Conservation (phyloP, 1,140 invertebrate genomes). For the Teleopsis dalmanni region DNA sequence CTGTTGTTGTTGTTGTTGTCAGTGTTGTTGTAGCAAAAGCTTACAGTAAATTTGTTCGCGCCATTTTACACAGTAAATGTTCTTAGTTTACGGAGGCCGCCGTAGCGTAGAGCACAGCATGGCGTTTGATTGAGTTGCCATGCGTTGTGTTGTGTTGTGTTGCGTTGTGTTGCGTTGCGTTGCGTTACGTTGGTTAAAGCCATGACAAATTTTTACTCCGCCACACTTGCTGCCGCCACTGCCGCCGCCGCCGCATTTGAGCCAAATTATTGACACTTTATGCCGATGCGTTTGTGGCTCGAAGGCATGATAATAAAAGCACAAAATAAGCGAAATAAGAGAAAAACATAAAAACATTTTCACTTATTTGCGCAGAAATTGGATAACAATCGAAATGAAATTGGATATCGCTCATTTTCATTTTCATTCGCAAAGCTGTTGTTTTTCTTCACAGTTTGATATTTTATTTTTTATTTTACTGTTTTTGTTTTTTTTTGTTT, state of each 20-base stretch:
- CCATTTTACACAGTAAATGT: neutral
- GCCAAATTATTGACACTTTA: slow-evolving; percentile 7
- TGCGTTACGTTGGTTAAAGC: neutral
- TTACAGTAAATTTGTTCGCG: neutral
- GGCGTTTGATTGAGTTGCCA: neutral
- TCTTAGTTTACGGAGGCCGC: neutral
- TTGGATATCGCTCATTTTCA: slow-evolving; percentile 42
- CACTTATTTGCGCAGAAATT: slow-evolving; percentile 42
- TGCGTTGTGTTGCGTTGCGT: neutral
- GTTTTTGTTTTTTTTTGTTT: neutral
- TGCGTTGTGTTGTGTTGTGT: neutral
- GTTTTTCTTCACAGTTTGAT: neutral
- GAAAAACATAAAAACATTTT: slow-evolving; percentile 42
- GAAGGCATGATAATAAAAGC: slow-evolving; percentile 36
- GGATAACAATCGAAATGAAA: slow-evolving; percentile 44
- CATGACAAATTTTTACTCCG: neutral
- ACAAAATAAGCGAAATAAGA: no score
- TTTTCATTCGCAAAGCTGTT: slow-evolving; percentile 22
- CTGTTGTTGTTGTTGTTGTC: neutral
- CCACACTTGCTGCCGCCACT: neutral
- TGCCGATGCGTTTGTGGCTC: neutral
- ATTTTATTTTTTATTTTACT: neutral
- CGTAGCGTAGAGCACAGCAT: neutral
- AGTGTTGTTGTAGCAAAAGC: neutral
- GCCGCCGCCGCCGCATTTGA: slow-evolving; percentile 1